Evolutionary conservation across 1,140 invertebrate species (phyloP).

Genomic region (Hycleus phaleratus): DNA sequence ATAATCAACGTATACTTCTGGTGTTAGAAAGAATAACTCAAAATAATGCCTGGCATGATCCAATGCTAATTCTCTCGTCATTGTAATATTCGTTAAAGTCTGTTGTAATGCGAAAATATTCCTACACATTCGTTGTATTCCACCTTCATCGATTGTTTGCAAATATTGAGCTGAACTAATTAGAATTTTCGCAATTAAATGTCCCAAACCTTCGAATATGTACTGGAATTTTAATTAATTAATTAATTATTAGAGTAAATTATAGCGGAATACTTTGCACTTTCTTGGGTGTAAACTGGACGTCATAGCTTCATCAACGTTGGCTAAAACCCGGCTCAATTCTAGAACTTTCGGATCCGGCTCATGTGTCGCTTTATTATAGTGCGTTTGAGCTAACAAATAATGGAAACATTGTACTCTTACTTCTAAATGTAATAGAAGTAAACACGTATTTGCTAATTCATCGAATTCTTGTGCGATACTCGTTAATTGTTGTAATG

Average conservation of each 20-base stretch:
- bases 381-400: conserved; percentile 62
- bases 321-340: conserved; percentile 67
- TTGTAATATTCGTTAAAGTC: conserved; percentile 76
- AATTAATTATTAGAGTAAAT: neutral
- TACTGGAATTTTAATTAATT: conserved; percentile 56
- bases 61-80: conserved; percentile 73
- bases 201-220: conserved; percentile 88
- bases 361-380: conserved; percentile 57
- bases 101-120: conserved; percentile 83
- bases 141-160: conserved; percentile 70
- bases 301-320: conserved; percentile 71
- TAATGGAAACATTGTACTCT: conserved; percentile 94
- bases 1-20: conserved; percentile 53
- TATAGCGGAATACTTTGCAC: conserved; percentile 49
- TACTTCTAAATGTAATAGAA: conserved; percentile 85
- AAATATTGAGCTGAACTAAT: conserved; percentile 76
- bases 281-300: conserved; percentile 65
- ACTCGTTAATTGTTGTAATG: conserved; percentile 48
- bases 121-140: conserved; percentile 74
- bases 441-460: conserved; percentile 80
- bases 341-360: conserved; percentile 75
- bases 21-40: conserved; percentile 75
- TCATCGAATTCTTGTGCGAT: conserved; percentile 79
- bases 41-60: conserved; percentile 85
- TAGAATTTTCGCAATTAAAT: conserved; percentile 76